These are phyloP conservation scores for Montipora capricornis DNA, from an alignment of 64 coral and sea anemone species.

Conservation along the genomic window DNA sequence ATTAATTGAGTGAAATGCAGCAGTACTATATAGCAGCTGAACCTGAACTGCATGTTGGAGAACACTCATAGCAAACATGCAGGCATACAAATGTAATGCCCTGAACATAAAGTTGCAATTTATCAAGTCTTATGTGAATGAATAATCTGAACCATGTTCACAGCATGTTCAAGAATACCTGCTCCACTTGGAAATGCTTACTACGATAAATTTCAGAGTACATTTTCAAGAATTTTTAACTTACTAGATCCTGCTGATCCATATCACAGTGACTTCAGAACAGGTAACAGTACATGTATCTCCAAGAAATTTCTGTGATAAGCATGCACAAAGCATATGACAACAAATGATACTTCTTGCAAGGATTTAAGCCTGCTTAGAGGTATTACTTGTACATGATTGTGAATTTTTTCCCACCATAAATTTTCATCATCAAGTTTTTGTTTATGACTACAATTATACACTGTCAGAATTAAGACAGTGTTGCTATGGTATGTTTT, in stretches of 20 bases:
- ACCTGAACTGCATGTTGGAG: not conserved
- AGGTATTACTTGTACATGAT: no score
- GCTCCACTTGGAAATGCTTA: not conserved
- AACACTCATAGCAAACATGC: not conserved
- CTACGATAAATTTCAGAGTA: not conserved
- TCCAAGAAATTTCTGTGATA: not conserved
- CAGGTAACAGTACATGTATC: not conserved
- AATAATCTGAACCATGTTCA: not conserved
- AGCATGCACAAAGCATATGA: not conserved
- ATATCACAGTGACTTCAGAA: not conserved
- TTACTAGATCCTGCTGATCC: conserved; percentile 32
- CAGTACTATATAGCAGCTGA: not conserved
- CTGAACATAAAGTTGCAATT: no score
- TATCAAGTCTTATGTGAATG: not conserved
- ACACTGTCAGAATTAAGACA: no score
- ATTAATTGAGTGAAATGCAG: not conserved
- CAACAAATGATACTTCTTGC: not conserved
- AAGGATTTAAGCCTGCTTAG: not conserved
- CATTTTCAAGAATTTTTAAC: conserved; percentile 51
- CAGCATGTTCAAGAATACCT: conserved; percentile 5
- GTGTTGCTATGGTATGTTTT: no score
- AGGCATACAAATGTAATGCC: no score
- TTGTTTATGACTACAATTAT: no score
- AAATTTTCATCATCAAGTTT: no score
- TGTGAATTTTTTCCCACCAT: no score